Percentiles rank a stretch among this genome's conserved stretches.
Conservation (phyloP, 2,797 vertebrate species). For the Channa striata region DNA sequence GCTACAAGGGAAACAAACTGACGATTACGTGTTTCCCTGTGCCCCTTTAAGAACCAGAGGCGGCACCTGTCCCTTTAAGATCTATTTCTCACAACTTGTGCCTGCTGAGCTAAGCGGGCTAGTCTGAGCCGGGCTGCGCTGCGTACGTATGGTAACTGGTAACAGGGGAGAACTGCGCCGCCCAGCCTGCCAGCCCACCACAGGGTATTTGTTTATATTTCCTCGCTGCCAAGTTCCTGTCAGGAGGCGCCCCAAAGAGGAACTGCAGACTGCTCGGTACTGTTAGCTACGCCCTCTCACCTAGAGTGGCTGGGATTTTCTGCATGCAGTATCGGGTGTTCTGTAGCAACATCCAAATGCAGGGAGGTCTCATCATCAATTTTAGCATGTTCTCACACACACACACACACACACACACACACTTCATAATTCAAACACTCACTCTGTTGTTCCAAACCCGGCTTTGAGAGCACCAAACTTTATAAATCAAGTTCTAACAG, state of each 20-base stretch:
- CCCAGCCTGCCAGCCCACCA: constrained; percentile 80
- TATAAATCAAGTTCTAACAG: constrained; percentile 53
- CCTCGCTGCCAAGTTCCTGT: constrained; percentile 86
- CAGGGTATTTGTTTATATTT: constrained; percentile 86
- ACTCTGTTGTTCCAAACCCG: constrained; percentile 38
- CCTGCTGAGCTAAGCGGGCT: constrained; percentile 50
- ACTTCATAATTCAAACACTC: constrained; percentile 30
- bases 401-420: constrained; percentile 9
- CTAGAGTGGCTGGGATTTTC: constrained; percentile 61
- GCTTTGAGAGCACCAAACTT: constrained; percentile 44
- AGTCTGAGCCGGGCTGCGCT: constrained; percentile 47
- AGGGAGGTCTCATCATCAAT: constrained; percentile 72
- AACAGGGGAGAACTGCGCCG: constrained; percentile 61
- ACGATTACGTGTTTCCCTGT: constrained; percentile 14
- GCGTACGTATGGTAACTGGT: constrained; percentile 75
- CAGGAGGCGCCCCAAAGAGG: constrained; percentile 83
- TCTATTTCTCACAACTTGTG: constrained; percentile 68
- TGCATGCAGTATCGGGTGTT: constrained; percentile 63
- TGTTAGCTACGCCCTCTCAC: constrained; percentile 74
- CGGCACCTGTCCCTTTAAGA: constrained; percentile 76
- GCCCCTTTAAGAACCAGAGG: constrained; percentile 39
- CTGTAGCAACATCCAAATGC: constrained; percentile 67
- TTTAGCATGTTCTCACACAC: constrained; percentile 40
- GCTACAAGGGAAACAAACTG: constrained; percentile 27
- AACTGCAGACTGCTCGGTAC: constrained; percentile 80